These are phyloP conservation scores for Rhea americana DNA, from an alignment of 2,113 vertebrate genomes.

Conservation along the genomic window DNA sequence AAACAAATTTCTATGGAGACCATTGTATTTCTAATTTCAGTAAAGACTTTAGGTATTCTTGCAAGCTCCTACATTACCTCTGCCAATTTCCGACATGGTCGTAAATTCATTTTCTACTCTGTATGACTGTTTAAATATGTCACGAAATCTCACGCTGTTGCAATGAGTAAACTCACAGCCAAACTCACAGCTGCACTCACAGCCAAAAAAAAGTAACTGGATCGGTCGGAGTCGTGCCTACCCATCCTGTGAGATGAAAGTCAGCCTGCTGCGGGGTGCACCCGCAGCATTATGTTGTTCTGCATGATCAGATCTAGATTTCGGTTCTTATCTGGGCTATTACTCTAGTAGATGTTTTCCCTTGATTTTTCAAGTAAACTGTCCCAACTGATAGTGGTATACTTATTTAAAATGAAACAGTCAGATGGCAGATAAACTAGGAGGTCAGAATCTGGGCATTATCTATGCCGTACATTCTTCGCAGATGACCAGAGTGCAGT, in stretches of 20 bases:
- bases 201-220: not conserved
- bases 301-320: not conserved
- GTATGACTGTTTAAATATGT: not conserved
- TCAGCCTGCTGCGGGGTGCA: not conserved
- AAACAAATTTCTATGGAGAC: not conserved
- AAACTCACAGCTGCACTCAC: not conserved
- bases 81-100: not conserved
- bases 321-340: not conserved
- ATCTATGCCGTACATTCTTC: not conserved
- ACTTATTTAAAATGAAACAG: not conserved
- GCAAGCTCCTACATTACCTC: not conserved
- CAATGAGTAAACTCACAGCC: not conserved
- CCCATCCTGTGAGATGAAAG: not conserved
- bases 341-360: rapidly evolving
- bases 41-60: not conserved
- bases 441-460: not conserved
- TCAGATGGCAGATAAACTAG: not conserved
- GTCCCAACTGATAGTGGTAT: not conserved
- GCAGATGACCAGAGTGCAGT: not conserved
- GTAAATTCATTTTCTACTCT: not conserved
- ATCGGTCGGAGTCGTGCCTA: not conserved
- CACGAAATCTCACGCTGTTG: not conserved
- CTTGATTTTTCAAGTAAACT: not conserved
- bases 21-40: not conserved
- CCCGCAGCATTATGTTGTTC: not conserved